Conservation (phyloP, 2,797 vertebrate species). For the Gymnodraco acuticeps region DNA sequence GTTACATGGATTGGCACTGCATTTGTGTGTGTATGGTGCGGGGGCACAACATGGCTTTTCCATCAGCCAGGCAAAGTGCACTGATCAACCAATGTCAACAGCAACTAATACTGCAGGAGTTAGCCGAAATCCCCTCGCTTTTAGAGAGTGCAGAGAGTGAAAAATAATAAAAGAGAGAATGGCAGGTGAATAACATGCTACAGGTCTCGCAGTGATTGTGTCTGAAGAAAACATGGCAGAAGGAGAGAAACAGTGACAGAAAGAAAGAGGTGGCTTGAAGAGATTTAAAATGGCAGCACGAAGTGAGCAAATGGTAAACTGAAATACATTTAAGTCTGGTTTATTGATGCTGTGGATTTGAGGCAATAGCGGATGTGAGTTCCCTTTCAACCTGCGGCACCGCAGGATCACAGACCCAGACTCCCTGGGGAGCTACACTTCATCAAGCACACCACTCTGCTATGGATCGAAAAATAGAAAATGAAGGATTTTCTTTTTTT, state of each 20-base stretch:
- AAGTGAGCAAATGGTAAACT: constrained; percentile 64
- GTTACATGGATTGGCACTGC: constrained; percentile 17
- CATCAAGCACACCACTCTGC: constrained; percentile 67
- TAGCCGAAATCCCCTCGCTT: constrained; percentile 55
- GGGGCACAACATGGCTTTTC: constrained; percentile 44
- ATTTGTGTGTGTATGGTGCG: constrained; percentile 13
- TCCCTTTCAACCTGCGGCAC: constrained; percentile 69
- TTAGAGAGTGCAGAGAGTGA: constrained; percentile 33
- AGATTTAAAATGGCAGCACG: constrained; percentile 51
- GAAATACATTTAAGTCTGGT: constrained; percentile 66
- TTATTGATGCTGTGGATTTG: constrained; percentile 76
- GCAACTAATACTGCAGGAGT: constrained; percentile 55
- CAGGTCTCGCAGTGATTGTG: constrained; percentile 31
- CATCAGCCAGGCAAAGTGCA: constrained; percentile 44
- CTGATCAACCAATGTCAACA: constrained; percentile 59
- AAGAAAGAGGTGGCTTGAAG: constrained; percentile 38
- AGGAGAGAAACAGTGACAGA: constrained; percentile 22
- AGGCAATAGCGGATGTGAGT: constrained; percentile 58
- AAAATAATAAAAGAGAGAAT: constrained; percentile 43
- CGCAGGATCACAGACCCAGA: constrained; percentile 72
- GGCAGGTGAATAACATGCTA: constrained; percentile 49
- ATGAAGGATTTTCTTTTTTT: constrained; percentile 50
- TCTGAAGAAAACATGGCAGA: constrained; percentile 35
- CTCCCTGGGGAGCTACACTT: constrained; percentile 68
- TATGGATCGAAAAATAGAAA: constrained; percentile 65